A percentile compares a stretch with the other conserved stretches of the same genome.
Evolutionary conservation across 2,888 invertebrate genomes (phyloP).

Genomic region (Drosophila barbarae): DNA sequence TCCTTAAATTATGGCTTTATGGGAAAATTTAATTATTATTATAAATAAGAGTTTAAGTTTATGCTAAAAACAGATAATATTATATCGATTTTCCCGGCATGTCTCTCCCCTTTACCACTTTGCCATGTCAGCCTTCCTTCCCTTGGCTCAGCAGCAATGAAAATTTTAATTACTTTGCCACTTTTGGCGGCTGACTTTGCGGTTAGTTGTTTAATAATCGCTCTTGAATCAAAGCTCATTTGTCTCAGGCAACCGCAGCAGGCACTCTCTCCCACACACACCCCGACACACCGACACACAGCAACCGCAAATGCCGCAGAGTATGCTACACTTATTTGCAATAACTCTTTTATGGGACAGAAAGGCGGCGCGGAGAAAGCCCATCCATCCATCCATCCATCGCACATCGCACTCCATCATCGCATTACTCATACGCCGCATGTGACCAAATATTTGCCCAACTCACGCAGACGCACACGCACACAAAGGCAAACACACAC

Average conservation of each 20-base stretch:
- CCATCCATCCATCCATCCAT: neutral
- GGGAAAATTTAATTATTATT: neutral
- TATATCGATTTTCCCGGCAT: too few relatives aligned
- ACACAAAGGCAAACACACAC: slow-evolving; percentile 4
- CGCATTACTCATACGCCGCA: slow-evolving; percentile 60
- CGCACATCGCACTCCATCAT: slow-evolving; percentile 24
- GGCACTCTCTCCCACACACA: slow-evolving; percentile 26
- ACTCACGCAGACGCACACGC: slow-evolving; percentile 24
- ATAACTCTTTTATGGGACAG: slow-evolving; percentile 28
- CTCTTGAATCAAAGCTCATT: slow-evolving; percentile 59
- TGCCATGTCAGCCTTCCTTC: neutral
- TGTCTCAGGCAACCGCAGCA: slow-evolving; percentile 58
- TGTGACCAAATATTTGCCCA: slow-evolving; percentile 60
- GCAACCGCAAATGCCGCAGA: slow-evolving; percentile 29
- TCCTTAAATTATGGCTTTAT: neutral
- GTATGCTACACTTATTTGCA: slow-evolving; percentile 39
- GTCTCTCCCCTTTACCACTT: too few relatives aligned
- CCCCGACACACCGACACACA: slow-evolving; percentile 10
- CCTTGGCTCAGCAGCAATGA: slow-evolving; percentile 20
- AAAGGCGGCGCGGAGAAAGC: neutral
- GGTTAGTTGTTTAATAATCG: slow-evolving; percentile 57
- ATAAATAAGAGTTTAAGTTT: too few relatives aligned
- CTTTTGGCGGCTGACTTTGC: slow-evolving; percentile 51
- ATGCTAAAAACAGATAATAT: too few relatives aligned
- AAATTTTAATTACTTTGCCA: slow-evolving; percentile 65